phyloP scores from a whole-genome alignment of 2,797 vertebrate genomes.

The Triplophysa yarkandensis region DNA sequence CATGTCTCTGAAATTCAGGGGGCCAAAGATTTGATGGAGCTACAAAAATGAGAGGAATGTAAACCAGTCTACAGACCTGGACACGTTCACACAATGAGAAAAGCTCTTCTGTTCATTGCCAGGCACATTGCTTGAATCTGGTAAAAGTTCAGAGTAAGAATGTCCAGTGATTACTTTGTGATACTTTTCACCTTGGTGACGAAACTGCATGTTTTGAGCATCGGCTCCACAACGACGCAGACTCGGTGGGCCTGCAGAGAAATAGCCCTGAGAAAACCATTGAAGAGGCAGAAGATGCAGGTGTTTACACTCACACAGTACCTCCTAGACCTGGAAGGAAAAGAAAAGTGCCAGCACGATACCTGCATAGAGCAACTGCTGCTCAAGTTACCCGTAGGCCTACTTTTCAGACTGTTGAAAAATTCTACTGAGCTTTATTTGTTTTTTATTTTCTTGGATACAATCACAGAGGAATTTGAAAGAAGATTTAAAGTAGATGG shows the following conservation, averaged over 20 bases:
- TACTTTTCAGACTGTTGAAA: too few relatives aligned
- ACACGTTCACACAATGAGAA: background rate
- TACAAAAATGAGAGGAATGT: constrained; percentile 3
- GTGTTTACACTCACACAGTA: constrained; percentile 25
- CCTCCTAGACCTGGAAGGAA: constrained; percentile 37
- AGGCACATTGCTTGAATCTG: constrained; percentile 10
- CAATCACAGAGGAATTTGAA: too few relatives aligned
- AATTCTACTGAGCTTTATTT: too few relatives aligned
- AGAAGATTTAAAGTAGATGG: too few relatives aligned
- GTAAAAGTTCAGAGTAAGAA: too few relatives aligned
- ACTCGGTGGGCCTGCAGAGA: too few relatives aligned
- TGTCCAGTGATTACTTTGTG: constrained; percentile 1
- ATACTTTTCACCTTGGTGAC: constrained; percentile 17
- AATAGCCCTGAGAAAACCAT: background rate
- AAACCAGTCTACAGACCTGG: background rate
- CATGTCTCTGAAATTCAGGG: background rate
- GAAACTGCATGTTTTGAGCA: constrained; percentile 34
- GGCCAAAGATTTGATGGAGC: constrained; percentile 1
- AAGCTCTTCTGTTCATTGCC: background rate
- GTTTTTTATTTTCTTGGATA: too few relatives aligned
- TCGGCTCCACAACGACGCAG: constrained; percentile 16
- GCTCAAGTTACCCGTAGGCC: too few relatives aligned
- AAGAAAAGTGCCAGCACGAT: constrained; percentile 37
- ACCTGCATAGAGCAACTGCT: too few relatives aligned
- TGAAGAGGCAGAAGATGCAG: constrained; percentile 42